Evolutionary conservation across 2,113 vertebrate genomes (phyloP).

Genomic region (Salvelinus alpinus): DNA sequence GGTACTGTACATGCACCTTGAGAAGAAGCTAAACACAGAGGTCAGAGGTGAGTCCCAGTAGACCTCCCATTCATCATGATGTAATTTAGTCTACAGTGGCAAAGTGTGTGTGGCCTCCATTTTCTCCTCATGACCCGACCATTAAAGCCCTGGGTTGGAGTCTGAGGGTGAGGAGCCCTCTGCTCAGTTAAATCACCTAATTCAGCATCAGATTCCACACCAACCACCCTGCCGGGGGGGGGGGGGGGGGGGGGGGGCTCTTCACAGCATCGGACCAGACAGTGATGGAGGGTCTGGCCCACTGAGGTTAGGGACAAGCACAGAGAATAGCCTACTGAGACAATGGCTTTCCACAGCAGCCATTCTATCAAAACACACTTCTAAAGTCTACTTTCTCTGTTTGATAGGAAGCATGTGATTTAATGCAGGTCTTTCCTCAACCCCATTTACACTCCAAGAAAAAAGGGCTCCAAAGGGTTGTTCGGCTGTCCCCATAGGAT

Average conservation of each 20-base stretch:
- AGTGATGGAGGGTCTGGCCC: no score
- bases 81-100: constrained; percentile 29
- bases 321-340: constrained; percentile 30
- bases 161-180: neutral
- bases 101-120: constrained; percentile 48
- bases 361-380: no score
- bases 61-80: constrained; percentile 13
- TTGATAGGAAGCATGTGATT: constrained; percentile 61
- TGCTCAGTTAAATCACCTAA: constrained; percentile 47
- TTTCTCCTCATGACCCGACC: constrained; percentile 40
- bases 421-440: constrained; percentile 51
- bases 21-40: neutral
- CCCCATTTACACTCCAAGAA: constrained; percentile 12
- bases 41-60: constrained; percentile 34
- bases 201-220: constrained; percentile 43
- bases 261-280: neutral
- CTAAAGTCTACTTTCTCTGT: constrained; percentile 31
- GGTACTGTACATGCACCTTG: neutral
- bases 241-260: neutral
- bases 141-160: neutral
- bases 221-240: constrained; percentile 2
- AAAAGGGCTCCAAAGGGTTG: no score
- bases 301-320: constrained; percentile 6
- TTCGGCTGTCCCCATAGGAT: no score
- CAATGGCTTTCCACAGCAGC: constrained; percentile 35